Evolutionary conservation across 2,113 vertebrate genomes (phyloP), one percentile per base, ranked within the genome.

Genomic region (Papio anubis): DNA sequence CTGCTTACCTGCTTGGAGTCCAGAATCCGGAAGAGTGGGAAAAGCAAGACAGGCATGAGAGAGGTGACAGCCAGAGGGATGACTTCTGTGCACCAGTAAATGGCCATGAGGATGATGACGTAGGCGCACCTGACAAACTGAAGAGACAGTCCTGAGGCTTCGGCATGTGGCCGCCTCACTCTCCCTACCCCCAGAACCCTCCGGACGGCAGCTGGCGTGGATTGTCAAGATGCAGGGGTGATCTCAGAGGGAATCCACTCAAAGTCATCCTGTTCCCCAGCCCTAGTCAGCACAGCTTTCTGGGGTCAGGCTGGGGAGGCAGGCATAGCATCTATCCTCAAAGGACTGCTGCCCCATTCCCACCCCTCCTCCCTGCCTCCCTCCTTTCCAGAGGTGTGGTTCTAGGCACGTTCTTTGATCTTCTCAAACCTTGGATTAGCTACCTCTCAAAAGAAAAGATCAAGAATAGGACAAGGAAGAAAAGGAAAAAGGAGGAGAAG

Each of bases 1-100:
- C 35, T 79, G 52, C 98, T 98, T 98, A 99, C 99, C 85, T 99
- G 97, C 98, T 99, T 99, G 93, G 99, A 99, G 86, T 99, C 98
- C 99, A 99, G 99, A 97, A 99, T 99, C 94, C 99, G 99, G 97
- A 99, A 99, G 91, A 99, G 94, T 11, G 99, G 99, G 98, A 99
- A 99, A 40, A 99, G 99, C 18, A 99, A 75, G 18, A 98, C 99
- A 2, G 99, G 99, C 75, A 99, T 96, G 95, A 99, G 98, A 38
- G 99, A 98, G 0, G 99, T 99, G 78, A 99, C 92, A 14, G 99
- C 99, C 98, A 99, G 98, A 0, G 99, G 99, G 52, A 99, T 98
- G 83, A 99, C 99, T 96, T 99, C 99, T 1, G 99, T 99, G 98
- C 99, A 99, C 99, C 99, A 99, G 98, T 99, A 99, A 32, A 99